Evolutionary conservation across 2,113 vertebrate genomes (phyloP), one percentile per base, ranked within the genome.

Genomic region (Cynocephalus volans): DNA sequence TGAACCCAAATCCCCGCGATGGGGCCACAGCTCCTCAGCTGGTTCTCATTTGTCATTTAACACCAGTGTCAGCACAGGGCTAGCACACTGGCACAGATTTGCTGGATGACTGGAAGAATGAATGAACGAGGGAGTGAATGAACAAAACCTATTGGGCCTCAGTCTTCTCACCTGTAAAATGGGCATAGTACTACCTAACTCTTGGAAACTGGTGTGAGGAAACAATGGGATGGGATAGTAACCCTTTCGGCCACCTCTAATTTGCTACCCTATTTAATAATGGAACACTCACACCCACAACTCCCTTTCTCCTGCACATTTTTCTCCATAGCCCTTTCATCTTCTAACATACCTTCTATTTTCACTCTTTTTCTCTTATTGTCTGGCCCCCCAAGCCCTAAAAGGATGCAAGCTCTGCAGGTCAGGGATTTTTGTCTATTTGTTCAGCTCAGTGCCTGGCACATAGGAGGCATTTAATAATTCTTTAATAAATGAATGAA

Each of bases 121-220:
- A 69, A 62, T 11, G 23, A 54, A n/a, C 1, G 8, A 65, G 23
- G 11, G 15, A 58, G 13, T 26, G 17, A 90, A 33, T 45, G 54
- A 88, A 33, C 24, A 81, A 84, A 19, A 56, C 23, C 45, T 45
- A 7, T n/a, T 9, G 48, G 81, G 21, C 52, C 88, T 85, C 69
- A 12, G 62, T 72, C 33, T 89, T 67, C 92, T n/a, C 62, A 69
- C 83, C 67, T 89, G 28, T 91, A 28, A 91, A 90, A 91, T 9
- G 23, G 96, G 88, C 19, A 56, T 11, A 10, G 31, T 23, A 13
- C 45, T 33, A 62, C 73, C 41, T 50, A 11, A 31, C 48, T 87
- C 54, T 26, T 21, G 26, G 41, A 33, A 6, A 52, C 6, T 3
- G 3, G 9, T 2, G 7, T 10, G 26, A 93, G 15, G 7, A 7